Percentiles rank a stretch among this genome's conserved stretches.
These are phyloP conservation scores for Pithys albifrons DNA, from an alignment of 2,113 vertebrate genomes.

Conservation along the genomic window DNA sequence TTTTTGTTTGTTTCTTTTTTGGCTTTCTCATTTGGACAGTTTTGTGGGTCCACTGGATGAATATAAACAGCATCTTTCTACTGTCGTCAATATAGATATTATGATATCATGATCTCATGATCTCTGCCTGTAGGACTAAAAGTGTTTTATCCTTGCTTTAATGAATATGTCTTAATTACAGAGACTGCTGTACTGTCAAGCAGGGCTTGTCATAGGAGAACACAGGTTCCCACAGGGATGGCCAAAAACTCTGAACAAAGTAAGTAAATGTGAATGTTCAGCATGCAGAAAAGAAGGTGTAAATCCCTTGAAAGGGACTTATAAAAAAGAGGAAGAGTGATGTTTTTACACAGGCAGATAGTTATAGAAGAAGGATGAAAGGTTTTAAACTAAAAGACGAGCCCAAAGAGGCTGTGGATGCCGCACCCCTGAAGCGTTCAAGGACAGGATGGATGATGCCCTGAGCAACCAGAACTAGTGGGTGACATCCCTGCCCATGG, in stretches of 20 bases:
- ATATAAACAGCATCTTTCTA: not conserved
- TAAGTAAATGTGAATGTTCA: not conserved
- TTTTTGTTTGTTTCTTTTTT: not conserved
- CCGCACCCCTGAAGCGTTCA: not conserved
- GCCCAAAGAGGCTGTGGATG: not conserved
- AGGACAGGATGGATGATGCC: not conserved
- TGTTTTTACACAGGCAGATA: not conserved
- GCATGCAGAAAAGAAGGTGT: not conserved
- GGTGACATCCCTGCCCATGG: not conserved
- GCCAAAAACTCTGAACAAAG: not conserved
- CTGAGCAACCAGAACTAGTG: not conserved
- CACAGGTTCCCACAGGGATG: not conserved
- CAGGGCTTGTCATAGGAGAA: not conserved
- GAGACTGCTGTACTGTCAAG: not conserved
- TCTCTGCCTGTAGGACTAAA: not conserved
- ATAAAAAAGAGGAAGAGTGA: not conserved
- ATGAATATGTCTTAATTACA: not conserved
- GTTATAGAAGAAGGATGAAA: not conserved
- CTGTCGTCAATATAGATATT: not conserved
- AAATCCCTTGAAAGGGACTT: not conserved
- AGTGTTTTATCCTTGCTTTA: not conserved
- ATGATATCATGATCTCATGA: not conserved
- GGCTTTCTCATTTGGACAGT: not conserved
- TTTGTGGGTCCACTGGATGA: not conserved
- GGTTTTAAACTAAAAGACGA: not conserved